Evolutionary conservation across 2,113 vertebrate genomes (phyloP).

Genomic region (Archilochus colubris): DNA sequence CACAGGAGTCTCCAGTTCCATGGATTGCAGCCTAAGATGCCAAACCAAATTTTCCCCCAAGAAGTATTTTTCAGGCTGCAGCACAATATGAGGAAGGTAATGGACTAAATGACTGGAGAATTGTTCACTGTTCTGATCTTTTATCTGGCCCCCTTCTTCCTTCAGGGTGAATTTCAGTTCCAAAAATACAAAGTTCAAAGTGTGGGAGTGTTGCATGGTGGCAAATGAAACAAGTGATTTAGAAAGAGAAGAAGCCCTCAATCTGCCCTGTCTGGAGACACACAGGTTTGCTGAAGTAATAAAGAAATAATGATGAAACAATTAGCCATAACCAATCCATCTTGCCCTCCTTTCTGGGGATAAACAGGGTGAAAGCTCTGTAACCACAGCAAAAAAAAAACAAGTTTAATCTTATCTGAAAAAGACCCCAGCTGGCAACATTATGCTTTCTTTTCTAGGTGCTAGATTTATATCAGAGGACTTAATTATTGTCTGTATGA

Average conservation of each 20-base stretch:
- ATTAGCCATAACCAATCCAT: not conserved
- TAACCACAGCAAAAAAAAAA: not conserved
- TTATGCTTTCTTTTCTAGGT: not conserved
- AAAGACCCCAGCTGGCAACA: not conserved
- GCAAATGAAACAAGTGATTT: not conserved
- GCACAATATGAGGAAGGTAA: not conserved
- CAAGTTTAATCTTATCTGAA: not conserved
- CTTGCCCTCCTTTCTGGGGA: not conserved
- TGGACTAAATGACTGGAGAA: not conserved
- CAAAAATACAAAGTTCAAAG: not conserved
- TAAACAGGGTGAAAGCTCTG: not conserved
- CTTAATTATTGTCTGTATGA: not conserved
- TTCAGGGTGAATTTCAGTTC: not conserved
- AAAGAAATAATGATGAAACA: not conserved
- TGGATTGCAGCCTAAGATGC: too few species aligned
- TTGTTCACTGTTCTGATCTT: not conserved
- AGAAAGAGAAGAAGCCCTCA: not conserved
- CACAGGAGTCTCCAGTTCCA: not conserved
- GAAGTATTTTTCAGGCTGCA: not conserved
- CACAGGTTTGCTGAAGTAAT: not conserved
- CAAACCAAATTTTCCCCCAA: too few species aligned
- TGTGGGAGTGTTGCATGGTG: not conserved
- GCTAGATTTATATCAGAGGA: not conserved
- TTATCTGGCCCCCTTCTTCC: not conserved
- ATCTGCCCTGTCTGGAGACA: not conserved